Conservation (phyloP, 2,797 vertebrate species). For the Acanthornis magna region DNA sequence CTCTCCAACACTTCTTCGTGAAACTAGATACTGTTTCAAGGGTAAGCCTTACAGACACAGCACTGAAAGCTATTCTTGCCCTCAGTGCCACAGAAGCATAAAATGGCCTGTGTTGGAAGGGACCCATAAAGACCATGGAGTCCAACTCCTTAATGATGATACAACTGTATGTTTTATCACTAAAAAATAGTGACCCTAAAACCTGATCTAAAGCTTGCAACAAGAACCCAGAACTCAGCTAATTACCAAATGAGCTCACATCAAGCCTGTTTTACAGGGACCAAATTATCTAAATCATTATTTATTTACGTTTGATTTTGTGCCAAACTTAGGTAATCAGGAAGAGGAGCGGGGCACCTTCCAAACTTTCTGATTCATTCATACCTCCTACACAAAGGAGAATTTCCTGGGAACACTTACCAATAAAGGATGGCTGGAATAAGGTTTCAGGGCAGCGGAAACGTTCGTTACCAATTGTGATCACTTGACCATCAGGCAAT, state of each 20-base stretch:
- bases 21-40: neutral
- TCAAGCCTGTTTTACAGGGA: neutral
- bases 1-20: neutral
- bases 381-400: neutral
- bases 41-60: neutral
- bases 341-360: neutral
- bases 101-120: neutral
- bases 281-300: neutral
- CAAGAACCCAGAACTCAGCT: neutral
- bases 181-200: neutral
- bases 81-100: neutral
- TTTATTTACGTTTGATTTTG: neutral
- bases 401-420: conserved; percentile 73
- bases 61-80: neutral
- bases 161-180: neutral
- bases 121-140: neutral
- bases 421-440: conserved; percentile 99
- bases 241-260: neutral
- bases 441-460: conserved; percentile 99
- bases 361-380: neutral
- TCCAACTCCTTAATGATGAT: neutral
- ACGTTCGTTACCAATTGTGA: conserved; percentile 98
- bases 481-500: conserved; percentile 97
- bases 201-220: neutral
- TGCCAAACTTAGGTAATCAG: neutral